phyloP scores from a whole-genome alignment of 2,888 invertebrate species.

The Ectemnius lituratus region DNA sequence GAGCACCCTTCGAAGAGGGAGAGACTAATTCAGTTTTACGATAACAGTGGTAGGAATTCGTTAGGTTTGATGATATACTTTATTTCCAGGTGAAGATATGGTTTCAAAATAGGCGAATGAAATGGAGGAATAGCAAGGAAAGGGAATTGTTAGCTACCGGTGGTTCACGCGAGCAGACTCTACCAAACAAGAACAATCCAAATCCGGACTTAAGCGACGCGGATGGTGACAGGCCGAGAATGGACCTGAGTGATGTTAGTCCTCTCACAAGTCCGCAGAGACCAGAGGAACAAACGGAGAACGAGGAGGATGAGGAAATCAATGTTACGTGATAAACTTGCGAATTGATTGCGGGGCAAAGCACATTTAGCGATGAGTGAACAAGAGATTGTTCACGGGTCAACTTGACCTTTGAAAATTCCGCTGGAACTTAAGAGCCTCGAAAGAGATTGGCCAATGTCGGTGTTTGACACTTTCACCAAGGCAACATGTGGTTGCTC shows the following conservation, averaged over 20 bases:
- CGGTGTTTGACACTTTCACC: no score
- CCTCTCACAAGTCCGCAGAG: conserved; percentile 73
- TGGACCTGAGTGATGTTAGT: conserved; percentile 80
- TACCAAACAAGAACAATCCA: conserved; percentile 97
- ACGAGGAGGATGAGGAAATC: conserved; percentile 87
- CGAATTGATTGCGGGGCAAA: conserved; percentile 13
- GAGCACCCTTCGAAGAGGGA: no score
- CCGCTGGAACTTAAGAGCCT: no score
- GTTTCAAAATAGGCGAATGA: conserved; percentile 99
- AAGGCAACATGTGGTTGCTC: no score
- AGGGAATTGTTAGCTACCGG: conserved; percentile 95
- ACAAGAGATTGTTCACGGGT: no score
- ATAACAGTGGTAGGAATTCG: no score
- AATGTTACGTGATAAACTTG: conserved; percentile 89
- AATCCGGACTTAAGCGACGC: conserved; percentile 96
- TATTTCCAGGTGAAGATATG: conserved; percentile 87
- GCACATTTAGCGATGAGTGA: background rate
- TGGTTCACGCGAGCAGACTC: conserved; percentile 95
- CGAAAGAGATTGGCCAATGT: no score
- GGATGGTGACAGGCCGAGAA: conserved; percentile 87
- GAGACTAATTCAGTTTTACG: no score
- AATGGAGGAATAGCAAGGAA: conserved; percentile 99
- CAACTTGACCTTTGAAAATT: no score
- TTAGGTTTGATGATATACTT: no score
- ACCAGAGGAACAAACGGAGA: conserved; percentile 78